Evolutionary conservation across 2,797 vertebrate genomes (phyloP), one percentile per base, ranked within the genome.

Genomic region (Buphagus erythrorhynchus): DNA sequence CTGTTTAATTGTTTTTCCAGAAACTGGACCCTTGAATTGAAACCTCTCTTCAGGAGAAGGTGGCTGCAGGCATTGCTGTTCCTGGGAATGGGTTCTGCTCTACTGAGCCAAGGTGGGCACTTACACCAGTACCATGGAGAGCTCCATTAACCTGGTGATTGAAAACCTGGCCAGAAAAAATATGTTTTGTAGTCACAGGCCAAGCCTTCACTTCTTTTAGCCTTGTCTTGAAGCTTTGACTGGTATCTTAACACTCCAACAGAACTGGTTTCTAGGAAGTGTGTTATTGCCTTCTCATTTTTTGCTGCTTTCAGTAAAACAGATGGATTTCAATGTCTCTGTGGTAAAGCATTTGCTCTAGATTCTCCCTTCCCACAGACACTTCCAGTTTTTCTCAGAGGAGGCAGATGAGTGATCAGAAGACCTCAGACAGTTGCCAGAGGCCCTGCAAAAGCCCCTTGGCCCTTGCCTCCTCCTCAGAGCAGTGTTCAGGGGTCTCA

Each of bases 281-380:
- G 28, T 91, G 77, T 79, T 95, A 19, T 0, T 85, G 84, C 81
- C 59, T 89, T 92, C 33, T 87, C 21, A 0, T 36, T 73, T 89
- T 90, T 84, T 86, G 43, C 72, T 88, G 80, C 46, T 86, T 81
- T 94, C 13, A 11, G 35, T 86, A 38, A 91, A 93, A 62, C 92
- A 95, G 93, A 83, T 91, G 61, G 73, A 82, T 85, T 88, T 93
- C 76, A 75, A 0, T 76, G 67, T 80, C 79, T 93, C 26, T 45
- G 40, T 48, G 36, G 54, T 83, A 38, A 31, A 89, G 52, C 51
- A 35, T 87, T 96, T 96, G 68, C 77, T 91, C 71, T 49, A 92
- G 71, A n/a, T 91, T 95, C 36, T 48, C 33, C 16, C 22, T 74
- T 61, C 42, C 26, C 21, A 29, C 65, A 43, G 20, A 14, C n/a